Percentiles rank a stretch among this genome's conserved stretches.
Conservation (phyloP, 2,888 invertebrate species). For the Nemurella pictetii region DNA sequence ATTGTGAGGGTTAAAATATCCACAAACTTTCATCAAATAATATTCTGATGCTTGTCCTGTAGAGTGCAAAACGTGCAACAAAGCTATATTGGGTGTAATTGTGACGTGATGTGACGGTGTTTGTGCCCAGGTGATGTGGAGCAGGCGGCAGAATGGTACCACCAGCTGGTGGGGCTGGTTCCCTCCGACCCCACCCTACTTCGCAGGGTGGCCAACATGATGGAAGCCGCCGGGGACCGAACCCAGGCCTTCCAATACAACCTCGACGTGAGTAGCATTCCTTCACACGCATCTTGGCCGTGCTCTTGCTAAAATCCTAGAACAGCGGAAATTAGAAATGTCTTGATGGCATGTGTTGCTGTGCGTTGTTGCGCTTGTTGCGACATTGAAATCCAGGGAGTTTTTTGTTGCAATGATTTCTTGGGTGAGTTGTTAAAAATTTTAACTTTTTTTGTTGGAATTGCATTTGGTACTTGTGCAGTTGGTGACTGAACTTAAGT, state of each 20-base stretch:
- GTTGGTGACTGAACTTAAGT: no score
- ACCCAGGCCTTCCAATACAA: conserved; percentile 86
- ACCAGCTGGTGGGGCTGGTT: conserved; percentile 78
- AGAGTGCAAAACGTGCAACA: no score
- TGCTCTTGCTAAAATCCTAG: neutral
- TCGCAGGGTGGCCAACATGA: conserved; percentile 86
- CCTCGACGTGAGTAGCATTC: conserved; percentile 63
- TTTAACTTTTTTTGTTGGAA: no score
- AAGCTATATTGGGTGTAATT: no score
- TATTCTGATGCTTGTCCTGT: no score
- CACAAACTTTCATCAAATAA: no score
- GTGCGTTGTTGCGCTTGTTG: neutral
- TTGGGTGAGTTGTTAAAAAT: no score
- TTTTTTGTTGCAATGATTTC: no score
- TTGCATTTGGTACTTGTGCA: no score
- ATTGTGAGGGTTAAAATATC: no score
- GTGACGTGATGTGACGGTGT: no score
- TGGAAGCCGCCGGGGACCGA: conserved; percentile 87
- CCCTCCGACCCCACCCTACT: conserved; percentile 90
- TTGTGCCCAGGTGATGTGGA: conserved; percentile 55
- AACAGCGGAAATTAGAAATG: neutral
- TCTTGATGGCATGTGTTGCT: neutral
- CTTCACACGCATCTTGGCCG: neutral
- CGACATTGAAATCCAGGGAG: neutral
- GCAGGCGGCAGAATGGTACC: conserved; percentile 62